Conservation (phyloP, 37 sponge, comb jelly and placozoan species). For the Mnemiopsis leidyi region DNA sequence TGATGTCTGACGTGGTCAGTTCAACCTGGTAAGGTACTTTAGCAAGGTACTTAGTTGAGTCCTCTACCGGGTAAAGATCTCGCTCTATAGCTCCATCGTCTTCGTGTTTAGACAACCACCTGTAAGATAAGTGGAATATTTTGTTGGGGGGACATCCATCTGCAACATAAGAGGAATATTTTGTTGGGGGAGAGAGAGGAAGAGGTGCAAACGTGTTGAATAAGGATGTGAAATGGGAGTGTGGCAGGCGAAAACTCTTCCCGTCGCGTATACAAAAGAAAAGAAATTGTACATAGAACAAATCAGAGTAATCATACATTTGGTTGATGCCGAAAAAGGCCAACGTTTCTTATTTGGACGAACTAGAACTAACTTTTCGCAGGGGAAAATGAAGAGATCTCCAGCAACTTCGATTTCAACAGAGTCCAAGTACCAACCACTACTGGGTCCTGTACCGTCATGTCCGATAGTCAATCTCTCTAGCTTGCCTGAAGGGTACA, state of each 20-base stretch:
- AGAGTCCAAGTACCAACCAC: conserved; percentile 52
- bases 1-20: neutral
- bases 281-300: too few species aligned
- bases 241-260: too few species aligned
- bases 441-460: conserved; percentile 2
- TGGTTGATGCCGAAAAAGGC: too few species aligned
- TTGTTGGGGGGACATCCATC: too few species aligned
- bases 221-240: too few species aligned
- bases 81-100: conserved; percentile 52
- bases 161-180: too few species aligned
- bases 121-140: too few species aligned
- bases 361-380: conserved; percentile 34
- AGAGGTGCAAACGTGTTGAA: too few species aligned
- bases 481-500: neutral
- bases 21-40: conserved; percentile 35
- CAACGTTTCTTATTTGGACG: neutral
- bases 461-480: conserved; percentile 43
- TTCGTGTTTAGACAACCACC: conserved; percentile 65
- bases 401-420: conserved; percentile 17
- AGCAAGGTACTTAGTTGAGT: conserved; percentile 44
- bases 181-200: too few species aligned
- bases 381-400: neutral
- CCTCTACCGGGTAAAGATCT: conserved; percentile 42
- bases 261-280: too few species aligned
- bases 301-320: too few species aligned